Evolutionary conservation across 2,113 vertebrate genomes (phyloP).

Genomic region (Oxygymnocypris stewartii): DNA sequence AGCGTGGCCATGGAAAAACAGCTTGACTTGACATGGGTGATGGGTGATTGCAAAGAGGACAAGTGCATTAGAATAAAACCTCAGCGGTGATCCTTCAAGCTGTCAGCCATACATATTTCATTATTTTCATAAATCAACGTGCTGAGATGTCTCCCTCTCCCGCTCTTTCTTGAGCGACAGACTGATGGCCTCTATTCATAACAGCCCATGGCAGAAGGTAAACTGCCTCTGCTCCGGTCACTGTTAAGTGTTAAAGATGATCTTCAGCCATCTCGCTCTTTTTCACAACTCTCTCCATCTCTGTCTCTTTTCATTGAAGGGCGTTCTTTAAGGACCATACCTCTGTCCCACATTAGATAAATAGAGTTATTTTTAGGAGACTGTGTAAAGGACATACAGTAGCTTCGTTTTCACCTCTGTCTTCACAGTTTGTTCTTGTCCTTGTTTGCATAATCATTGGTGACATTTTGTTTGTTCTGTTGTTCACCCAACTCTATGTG

Average conservation of each 20-base stretch:
- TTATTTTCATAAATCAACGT: conserved; percentile 91
- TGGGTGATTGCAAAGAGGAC: conserved; percentile 98
- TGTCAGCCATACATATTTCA: conserved; percentile 96
- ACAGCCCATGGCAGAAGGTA: conserved; percentile 45
- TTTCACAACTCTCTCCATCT: conserved; percentile 29
- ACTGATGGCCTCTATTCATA: conserved; percentile 55
- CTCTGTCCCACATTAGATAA: conserved; percentile 39
- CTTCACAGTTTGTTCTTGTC: neutral
- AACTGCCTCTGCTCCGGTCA: conserved; percentile 54
- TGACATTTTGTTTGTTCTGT: neutral
- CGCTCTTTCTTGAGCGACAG: conserved; percentile 40
- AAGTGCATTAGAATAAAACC: conserved; percentile 98
- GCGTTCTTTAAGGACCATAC: conserved; percentile 42
- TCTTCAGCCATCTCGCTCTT: conserved; percentile 47
- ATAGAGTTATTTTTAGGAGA: conserved; percentile 42
- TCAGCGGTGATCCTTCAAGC: conserved; percentile 95
- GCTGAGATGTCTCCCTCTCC: conserved; percentile 77
- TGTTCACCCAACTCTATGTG: neutral
- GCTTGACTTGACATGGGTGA: conserved; percentile 91
- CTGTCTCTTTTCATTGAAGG: conserved; percentile 50
- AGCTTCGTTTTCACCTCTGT: conserved; percentile 35
- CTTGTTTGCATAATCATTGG: neutral
- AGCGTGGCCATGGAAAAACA: conserved; percentile 87
- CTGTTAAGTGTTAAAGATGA: conserved; percentile 60
- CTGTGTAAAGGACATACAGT: neutral